phyloP scores from a whole-genome alignment of 2,888 invertebrate genomes.

The Ceratothoa steindachneri region DNA sequence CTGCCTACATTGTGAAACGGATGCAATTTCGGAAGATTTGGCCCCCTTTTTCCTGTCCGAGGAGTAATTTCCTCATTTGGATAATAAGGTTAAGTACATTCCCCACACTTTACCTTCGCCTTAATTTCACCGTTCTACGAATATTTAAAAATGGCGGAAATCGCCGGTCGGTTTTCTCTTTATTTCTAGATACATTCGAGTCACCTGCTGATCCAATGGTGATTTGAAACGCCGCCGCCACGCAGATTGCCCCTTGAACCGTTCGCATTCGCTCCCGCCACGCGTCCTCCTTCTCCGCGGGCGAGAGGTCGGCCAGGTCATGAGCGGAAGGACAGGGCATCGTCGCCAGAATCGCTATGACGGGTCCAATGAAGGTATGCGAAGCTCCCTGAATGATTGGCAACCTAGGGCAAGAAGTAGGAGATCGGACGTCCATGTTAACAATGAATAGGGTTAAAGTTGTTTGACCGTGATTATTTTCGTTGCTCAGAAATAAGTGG shows the following conservation, averaged over 20 bases:
- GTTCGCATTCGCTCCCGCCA: slow-evolving; percentile 76
- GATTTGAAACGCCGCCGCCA: slow-evolving; percentile 71
- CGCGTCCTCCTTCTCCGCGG: slow-evolving; percentile 59
- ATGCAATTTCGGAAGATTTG: too few relatives aligned
- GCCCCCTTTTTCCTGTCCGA: too few relatives aligned
- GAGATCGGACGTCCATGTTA: not conserved
- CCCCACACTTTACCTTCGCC: too few relatives aligned
- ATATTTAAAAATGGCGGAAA: too few relatives aligned
- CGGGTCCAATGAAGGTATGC: slow-evolving; percentile 74
- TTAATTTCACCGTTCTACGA: too few relatives aligned
- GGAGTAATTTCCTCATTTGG: too few relatives aligned
- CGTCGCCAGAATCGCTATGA: slow-evolving; percentile 68
- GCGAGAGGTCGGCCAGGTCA: slow-evolving; percentile 58
- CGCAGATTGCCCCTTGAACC: slow-evolving; percentile 76
- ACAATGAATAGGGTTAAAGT: not conserved
- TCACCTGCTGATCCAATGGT: slow-evolving; percentile 61
- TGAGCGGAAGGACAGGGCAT: slow-evolving; percentile 63
- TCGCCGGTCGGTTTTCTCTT: too few relatives aligned
- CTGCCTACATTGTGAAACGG: too few relatives aligned
- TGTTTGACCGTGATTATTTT: too few relatives aligned
- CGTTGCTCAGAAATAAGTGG: too few relatives aligned
- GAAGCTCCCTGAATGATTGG: slow-evolving; percentile 62
- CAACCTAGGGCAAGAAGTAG: slow-evolving; percentile 49
- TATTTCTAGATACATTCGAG: too few relatives aligned
- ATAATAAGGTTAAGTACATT: too few relatives aligned